Base-by-base conservation (phyloP, 2,888 invertebrate species). In the Pterostichus madidus region DNA sequence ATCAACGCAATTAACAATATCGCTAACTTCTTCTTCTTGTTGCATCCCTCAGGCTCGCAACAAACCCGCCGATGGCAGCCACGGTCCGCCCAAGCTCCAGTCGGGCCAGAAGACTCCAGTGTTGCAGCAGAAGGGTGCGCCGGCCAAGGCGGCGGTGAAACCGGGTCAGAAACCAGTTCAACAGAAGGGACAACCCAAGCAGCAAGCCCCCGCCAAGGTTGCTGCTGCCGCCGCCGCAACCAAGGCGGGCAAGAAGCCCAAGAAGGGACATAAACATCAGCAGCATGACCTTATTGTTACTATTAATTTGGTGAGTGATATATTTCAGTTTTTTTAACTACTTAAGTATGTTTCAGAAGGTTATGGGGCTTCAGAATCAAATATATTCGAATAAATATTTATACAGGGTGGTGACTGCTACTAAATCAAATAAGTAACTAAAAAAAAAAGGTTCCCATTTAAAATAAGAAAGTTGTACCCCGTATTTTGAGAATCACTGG, bases 261-360 rank as follows among this genome's bases (percentile, higher is more conserved):
- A 95, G 91, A 94, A 94, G 89, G 95, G 95, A 11, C 94, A 95
- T 87, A 93, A 95, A 87, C 94, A 96, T 86, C 95, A 95, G 88
- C 95, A 95, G 88, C 95, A 96, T 86, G 96, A 96, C 87, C 93
- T 96, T 81, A 93, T 94, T 85, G 96, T 96, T 86, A 96, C 95
- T 85, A 96, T 96, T 86, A 94, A 96, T 89, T 89, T 96, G 93
- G 96, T 96, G 88, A 94, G 94, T 44, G 44, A 17, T 0, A 64
- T 3, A 13, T 10, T 35, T 17, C n/a, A n/a, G n/a, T 90, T 68
- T 53, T 82, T 83, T 2, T 24, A n/a, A n/a, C n/a, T n/a, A n/a
- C n/a, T n/a, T n/a, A n/a, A n/a, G n/a, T n/a, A n/a, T n/a, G n/a
- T n/a, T n/a, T n/a, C n/a, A n/a, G n/a, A n/a, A n/a, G n/a, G n/a